Evolutionary conservation across 1,140 invertebrate species (phyloP), one percentile per base, ranked within the genome.

Genomic region (Apis florea): DNA sequence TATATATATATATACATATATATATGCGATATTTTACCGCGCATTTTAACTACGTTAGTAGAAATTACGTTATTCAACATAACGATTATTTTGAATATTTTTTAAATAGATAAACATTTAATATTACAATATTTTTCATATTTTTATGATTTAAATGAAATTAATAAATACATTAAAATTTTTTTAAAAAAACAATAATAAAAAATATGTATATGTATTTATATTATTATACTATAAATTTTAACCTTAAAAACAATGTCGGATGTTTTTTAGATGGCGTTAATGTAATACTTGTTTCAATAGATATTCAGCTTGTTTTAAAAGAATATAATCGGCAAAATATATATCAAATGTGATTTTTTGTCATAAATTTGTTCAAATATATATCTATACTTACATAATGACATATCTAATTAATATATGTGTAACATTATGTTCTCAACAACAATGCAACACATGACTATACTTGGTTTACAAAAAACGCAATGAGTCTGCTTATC

Each of bases 201-300:
- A 24, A 76, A 40, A 49, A 53, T 56, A 49, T 40, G 12, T 40
- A 31, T 74, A 74, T 8, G 0, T 24, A 17, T 26, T 4, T 40
- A 40, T 40, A 40, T 40, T 40, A 31, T 31, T 4, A 31, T 31
- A 31, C 3, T 31, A 40, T 40, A 40, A 10, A 58, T 49, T 70
- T 74, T 66, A 71, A 63, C 67, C 67, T 71, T n/a, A 71, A 79
- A 31, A 63, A 26, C 15, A 58, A 40, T 0, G 5, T 9, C 47
- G 11, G 21, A 8, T 17, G n/a, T 63, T 74, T 73, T 17, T 61
- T 26, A 83, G 82, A 80, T 80, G 82, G 82, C 82, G 82, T 73
- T 67, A 47, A 21, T 19, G 63, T 40, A 56, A 74, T 64, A 83
- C 77, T 77, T 83, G 64, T 83, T 80, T 19, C 19, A 31, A 26